These are phyloP conservation scores for Mobula hypostoma DNA, from an alignment of 2,113 vertebrate species.

Conservation along the genomic window DNA sequence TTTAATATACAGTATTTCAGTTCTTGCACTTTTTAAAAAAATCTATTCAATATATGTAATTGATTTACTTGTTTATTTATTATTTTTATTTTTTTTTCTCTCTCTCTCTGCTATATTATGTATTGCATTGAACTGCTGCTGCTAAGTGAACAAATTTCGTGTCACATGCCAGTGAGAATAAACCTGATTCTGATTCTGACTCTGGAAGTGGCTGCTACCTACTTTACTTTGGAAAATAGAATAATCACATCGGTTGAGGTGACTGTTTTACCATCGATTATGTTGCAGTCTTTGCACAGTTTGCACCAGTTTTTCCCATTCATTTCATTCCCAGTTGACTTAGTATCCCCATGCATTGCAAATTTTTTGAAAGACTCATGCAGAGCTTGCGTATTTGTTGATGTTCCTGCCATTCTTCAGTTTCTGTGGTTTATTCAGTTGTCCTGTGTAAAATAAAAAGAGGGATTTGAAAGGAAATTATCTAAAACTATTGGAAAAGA, in stretches of 20 bases:
- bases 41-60: too few relatives aligned
- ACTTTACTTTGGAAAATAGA: constrained; percentile 97
- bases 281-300: constrained; percentile 91
- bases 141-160: too few relatives aligned
- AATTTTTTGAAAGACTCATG: constrained; percentile 80
- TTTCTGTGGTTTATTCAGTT: too few relatives aligned
- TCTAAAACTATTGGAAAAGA: background rate
- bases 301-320: constrained; percentile 97
- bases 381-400: constrained; percentile 61
- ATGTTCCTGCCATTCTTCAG: constrained; percentile 27
- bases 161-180: too few relatives aligned
- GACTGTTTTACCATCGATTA: constrained; percentile 75
- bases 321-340: constrained; percentile 79
- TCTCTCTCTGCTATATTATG: too few relatives aligned
- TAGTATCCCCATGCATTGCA: constrained; percentile 82
- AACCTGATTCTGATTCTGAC: too few relatives aligned
- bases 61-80: too few relatives aligned
- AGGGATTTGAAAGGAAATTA: background rate
- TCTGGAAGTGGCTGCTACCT: constrained; percentile 47
- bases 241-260: constrained; percentile 85
- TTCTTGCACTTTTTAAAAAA: too few relatives aligned
- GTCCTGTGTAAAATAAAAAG: background rate
- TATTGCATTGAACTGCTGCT: too few relatives aligned
- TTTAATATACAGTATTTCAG: too few relatives aligned
- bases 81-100: too few relatives aligned